A percentile compares a stretch with the other conserved stretches of the same genome.
Evolutionary conservation across 2,797 vertebrate species (phyloP).

Genomic region (Coluber constrictor): DNA sequence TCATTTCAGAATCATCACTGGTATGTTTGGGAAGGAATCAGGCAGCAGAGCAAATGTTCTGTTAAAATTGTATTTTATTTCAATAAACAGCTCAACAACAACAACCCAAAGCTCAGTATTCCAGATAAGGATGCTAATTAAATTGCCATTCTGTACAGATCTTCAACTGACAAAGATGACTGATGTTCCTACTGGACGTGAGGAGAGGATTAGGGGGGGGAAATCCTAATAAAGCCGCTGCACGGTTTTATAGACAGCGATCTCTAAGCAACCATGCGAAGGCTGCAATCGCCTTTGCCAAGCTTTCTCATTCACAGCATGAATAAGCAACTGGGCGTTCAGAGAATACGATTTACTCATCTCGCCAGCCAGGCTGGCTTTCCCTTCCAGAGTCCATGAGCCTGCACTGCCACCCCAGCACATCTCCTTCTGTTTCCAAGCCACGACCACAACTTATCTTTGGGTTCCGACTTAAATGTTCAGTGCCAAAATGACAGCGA

Average conservation of each 20-base stretch:
- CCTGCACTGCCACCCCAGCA: background rate
- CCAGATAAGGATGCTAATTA: background rate
- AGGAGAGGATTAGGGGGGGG: background rate
- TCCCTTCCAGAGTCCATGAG: background rate
- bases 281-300: background rate
- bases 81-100: background rate
- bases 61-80: background rate
- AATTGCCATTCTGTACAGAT: background rate
- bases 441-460: slow-evolving; percentile 3
- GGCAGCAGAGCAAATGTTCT: background rate
- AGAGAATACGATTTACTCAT: background rate
- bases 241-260: background rate
- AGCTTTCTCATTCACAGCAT: background rate
- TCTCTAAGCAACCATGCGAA: slow-evolving; percentile 19
- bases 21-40: background rate
- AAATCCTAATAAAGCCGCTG: background rate
- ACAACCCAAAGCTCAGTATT: background rate
- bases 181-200: background rate
- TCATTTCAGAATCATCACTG: background rate
- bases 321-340: slow-evolving; percentile 25
- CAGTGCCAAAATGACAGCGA: background rate
- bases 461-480: background rate
- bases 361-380: background rate
- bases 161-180: background rate
- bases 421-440: background rate